phyloP scores from a whole-genome alignment of 2,113 vertebrate species.

The Tyrannus savana region DNA sequence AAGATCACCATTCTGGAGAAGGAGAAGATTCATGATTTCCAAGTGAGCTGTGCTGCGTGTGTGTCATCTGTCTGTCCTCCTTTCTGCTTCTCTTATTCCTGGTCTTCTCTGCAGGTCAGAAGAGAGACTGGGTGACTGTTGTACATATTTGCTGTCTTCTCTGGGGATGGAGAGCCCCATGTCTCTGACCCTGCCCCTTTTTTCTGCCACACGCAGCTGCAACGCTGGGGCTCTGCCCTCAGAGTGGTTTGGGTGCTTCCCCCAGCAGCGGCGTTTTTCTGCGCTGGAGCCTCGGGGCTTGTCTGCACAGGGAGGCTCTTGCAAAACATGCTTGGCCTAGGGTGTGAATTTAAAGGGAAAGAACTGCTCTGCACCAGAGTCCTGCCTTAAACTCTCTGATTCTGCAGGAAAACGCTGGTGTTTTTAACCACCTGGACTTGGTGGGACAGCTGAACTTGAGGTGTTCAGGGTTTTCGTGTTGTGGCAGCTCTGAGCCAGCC shows the following conservation, averaged over 20 bases:
- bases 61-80: neutral
- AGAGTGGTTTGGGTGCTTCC: constrained; percentile 5
- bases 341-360: constrained; percentile 63
- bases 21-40: neutral
- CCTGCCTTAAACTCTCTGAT: neutral
- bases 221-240: neutral
- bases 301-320: constrained; percentile 61
- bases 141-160: neutral
- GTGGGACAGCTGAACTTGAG: neutral
- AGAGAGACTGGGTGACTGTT: neutral
- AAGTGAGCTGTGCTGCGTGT: neutral
- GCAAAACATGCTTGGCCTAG: constrained; percentile 54
- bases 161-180: neutral
- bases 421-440: neutral
- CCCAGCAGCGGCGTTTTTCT: neutral
- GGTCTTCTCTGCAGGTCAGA: neutral
- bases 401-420: neutral
- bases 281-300: constrained; percentile 37
- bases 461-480: too few relatives aligned
- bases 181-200: neutral
- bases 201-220: neutral
- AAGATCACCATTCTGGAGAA: neutral
- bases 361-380: neutral
- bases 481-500: neutral
- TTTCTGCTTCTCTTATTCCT: neutral